Evolutionary conservation across 2,888 invertebrate genomes (phyloP).

Genomic region (Chouioia cunea): DNA sequence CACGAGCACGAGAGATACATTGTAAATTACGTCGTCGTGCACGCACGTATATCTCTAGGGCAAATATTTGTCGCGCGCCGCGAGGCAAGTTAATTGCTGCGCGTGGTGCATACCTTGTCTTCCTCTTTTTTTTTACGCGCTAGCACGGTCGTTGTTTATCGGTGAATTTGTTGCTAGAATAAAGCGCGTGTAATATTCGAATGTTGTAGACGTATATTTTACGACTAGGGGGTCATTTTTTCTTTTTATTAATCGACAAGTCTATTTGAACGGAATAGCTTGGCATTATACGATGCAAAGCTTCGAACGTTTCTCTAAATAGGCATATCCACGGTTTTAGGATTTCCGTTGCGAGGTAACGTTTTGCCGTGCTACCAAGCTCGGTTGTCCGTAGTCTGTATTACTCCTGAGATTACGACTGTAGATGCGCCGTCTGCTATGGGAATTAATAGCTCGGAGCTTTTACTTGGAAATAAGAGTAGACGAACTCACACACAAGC

Average conservation of each 20-base stretch:
- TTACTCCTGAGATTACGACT: background rate
- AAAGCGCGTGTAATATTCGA: too few relatives aligned
- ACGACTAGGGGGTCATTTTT: too few relatives aligned
- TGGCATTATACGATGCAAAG: too few relatives aligned
- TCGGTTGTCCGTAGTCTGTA: background rate
- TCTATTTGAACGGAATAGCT: too few relatives aligned
- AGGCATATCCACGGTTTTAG: background rate
- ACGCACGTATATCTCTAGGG: background rate
- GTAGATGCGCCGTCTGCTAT: background rate
- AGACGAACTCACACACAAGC: background rate
- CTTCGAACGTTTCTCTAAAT: too few relatives aligned
- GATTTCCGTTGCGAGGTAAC: background rate
- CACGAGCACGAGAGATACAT: constrained; percentile 16
- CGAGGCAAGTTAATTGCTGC: constrained; percentile 17
- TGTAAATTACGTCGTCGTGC: constrained; percentile 21
- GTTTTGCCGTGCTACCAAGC: too few relatives aligned
- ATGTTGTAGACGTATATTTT: too few relatives aligned
- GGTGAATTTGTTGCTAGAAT: too few relatives aligned
- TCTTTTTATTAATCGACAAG: too few relatives aligned
- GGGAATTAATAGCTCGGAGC: background rate
- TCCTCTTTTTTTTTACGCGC: too few relatives aligned
- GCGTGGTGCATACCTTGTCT: too few relatives aligned
- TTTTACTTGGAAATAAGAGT: constrained; percentile 5
- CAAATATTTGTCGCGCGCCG: constrained; percentile 1
- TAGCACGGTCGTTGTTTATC: too few relatives aligned